Conservation (phyloP, 2,888 invertebrate species). For the Drosophila anomalipes region DNA sequence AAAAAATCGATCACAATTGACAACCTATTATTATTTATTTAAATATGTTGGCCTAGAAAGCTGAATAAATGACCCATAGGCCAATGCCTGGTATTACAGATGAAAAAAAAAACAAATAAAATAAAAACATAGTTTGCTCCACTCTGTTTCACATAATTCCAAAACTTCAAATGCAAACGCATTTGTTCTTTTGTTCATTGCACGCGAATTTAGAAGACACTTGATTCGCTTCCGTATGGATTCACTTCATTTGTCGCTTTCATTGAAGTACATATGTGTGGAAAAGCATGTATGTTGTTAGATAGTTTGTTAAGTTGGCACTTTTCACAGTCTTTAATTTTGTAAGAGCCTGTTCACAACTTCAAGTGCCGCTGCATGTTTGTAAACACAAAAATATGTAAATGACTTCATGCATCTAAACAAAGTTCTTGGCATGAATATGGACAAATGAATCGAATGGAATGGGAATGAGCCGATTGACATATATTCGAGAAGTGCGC, state of each 20-base stretch:
- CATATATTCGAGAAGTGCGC: slow-evolving; percentile 65
- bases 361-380: slow-evolving; percentile 53
- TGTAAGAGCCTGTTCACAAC: slow-evolving; percentile 38
- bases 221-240: slow-evolving; percentile 52
- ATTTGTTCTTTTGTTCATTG: slow-evolving; percentile 29
- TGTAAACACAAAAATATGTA: slow-evolving; percentile 34
- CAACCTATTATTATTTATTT: not conserved
- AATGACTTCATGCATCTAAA: slow-evolving; percentile 16
- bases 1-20: not conserved
- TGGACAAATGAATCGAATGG: slow-evolving; percentile 38
- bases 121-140: not conserved
- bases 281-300: slow-evolving; percentile 18
- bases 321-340: slow-evolving; percentile 41
- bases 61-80: not conserved
- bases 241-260: slow-evolving; percentile 52
- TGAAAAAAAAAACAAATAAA: not conserved
- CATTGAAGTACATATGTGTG: slow-evolving; percentile 38
- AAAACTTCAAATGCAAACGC: slow-evolving; percentile 43
- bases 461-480: slow-evolving; percentile 62
- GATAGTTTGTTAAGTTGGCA: slow-evolving; percentile 43
- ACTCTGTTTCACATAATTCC: not conserved
- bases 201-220: slow-evolving; percentile 43
- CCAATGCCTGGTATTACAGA: not conserved
- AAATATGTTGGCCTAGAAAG: not conserved
- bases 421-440: slow-evolving; percentile 4